Conservation (phyloP, 2,113 vertebrate genomes). For the Lasiurus borealis region DNA sequence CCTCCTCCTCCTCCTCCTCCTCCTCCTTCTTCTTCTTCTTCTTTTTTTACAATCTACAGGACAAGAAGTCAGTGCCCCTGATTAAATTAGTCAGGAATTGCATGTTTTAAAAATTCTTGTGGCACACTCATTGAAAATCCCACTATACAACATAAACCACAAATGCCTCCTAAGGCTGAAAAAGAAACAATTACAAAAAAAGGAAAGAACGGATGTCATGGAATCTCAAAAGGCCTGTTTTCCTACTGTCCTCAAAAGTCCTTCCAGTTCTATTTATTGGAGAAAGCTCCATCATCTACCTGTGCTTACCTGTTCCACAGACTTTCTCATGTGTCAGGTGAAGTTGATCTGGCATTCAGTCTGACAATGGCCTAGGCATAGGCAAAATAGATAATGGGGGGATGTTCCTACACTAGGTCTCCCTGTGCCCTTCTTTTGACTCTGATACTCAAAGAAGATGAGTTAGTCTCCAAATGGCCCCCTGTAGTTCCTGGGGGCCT, state of each 20-base stretch:
- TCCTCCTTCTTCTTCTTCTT: background rate
- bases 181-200: constrained; percentile 47
- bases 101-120: background rate
- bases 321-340: constrained; percentile 78
- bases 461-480: constrained; percentile 49
- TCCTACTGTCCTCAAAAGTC: constrained; percentile 72
- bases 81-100: background rate
- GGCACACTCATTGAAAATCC: background rate
- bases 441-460: constrained; percentile 77
- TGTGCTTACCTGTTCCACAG: constrained; percentile 72
- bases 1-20: too few relatives aligned
- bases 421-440: constrained; percentile 70
- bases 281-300: constrained; percentile 70
- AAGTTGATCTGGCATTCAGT: constrained; percentile 78
- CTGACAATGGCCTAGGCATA: constrained; percentile 66
- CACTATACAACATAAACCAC: constrained; percentile 56
- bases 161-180: background rate
- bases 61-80: background rate
- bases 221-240: background rate
- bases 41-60: background rate
- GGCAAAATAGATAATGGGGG: constrained; percentile 78
- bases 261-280: constrained; percentile 61
- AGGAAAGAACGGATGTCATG: background rate
- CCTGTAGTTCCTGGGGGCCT: constrained; percentile 54
- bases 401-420: constrained; percentile 48